A percentile compares a stretch with the other conserved stretches of the same genome.
Conservation (phyloP, 2,113 vertebrate species). For the Hemicordylus capensis region DNA sequence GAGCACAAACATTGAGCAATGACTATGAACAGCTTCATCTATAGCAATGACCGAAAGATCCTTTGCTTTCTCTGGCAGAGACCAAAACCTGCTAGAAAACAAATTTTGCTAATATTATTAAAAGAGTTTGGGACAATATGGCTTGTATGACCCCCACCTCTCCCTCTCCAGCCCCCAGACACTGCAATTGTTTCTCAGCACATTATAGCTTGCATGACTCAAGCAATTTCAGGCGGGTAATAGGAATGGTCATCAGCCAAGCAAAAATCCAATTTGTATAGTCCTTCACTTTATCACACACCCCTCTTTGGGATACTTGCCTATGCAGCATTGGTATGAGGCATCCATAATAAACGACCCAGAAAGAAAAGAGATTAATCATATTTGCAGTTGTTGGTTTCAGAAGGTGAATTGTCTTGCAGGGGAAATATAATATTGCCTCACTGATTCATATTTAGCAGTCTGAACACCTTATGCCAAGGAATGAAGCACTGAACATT, state of each 20-base stretch:
- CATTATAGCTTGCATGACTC: conserved; percentile 22
- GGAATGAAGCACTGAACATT: not conserved
- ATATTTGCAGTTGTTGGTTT: conserved; percentile 53
- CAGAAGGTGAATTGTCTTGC: conserved; percentile 45
- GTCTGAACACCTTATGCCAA: not conserved
- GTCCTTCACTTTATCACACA: conserved; percentile 51
- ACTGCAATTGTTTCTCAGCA: conserved; percentile 32
- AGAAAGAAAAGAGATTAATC: conserved; percentile 55
- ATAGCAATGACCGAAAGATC: not conserved
- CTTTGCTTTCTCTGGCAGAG: not conserved
- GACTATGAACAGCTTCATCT: not conserved
- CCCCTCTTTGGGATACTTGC: conserved; percentile 32
- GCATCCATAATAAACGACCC: conserved; percentile 54
- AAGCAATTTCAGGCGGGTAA: conserved; percentile 51
- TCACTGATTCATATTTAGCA: conserved; percentile 12
- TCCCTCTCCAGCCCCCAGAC: not conserved
- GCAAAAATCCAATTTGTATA: conserved; percentile 66
- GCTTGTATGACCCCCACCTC: not conserved
- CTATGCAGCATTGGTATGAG: conserved; percentile 13
- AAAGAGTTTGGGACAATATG: not conserved
- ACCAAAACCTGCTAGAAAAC: not conserved
- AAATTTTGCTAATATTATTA: not conserved
- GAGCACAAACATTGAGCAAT: not conserved
- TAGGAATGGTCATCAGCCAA: conserved; percentile 48
- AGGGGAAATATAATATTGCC: conserved; percentile 4